Percentiles rank a stretch among this genome's conserved stretches.
Conservation (phyloP, 2,888 invertebrate genomes). For the Parascotia fuliginaria region DNA sequence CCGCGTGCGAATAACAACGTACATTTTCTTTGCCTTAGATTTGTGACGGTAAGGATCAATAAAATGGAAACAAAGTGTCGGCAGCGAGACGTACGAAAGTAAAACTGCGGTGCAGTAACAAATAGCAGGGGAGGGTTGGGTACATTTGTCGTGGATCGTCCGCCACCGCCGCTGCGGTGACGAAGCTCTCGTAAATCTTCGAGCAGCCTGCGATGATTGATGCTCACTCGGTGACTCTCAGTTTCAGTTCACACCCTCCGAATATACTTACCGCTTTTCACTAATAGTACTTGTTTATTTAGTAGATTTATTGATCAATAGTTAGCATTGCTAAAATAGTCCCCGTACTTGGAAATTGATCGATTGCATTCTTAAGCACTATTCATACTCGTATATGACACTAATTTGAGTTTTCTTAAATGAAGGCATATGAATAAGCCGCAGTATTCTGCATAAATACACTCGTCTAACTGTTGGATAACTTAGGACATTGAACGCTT, state of each 20-base stretch:
- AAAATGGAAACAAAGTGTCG: slow-evolving; percentile 61
- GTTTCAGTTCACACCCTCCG: slow-evolving; percentile 41
- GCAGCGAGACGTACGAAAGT: slow-evolving; percentile 56
- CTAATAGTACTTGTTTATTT: slow-evolving; percentile 46
- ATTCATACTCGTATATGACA: slow-evolving; percentile 1
- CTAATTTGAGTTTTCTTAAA: background rate
- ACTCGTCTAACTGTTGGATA: slow-evolving; percentile 28
- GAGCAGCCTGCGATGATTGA: slow-evolving; percentile 63
- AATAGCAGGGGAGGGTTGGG: slow-evolving; percentile 43
- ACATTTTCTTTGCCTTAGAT: slow-evolving; percentile 61
- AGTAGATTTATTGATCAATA: slow-evolving; percentile 59
- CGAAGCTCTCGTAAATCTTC: slow-evolving; percentile 57
- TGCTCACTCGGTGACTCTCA: slow-evolving; percentile 56
- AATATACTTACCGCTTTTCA: slow-evolving; percentile 47
- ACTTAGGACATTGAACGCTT: slow-evolving; percentile 34
- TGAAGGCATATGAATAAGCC: slow-evolving; percentile 17
- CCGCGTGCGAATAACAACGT: slow-evolving; percentile 64
- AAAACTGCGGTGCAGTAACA: slow-evolving; percentile 60
- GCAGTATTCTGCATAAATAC: slow-evolving; percentile 3
- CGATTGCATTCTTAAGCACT: slow-evolving; percentile 41
- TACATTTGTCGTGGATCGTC: slow-evolving; percentile 59
- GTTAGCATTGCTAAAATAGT: slow-evolving; percentile 56
- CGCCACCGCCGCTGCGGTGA: slow-evolving; percentile 34
- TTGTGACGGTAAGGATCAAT: slow-evolving; percentile 65
- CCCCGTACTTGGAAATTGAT: slow-evolving; percentile 57